These are phyloP conservation scores for Callosobruchus maculatus DNA, from an alignment of 2,888 invertebrate genomes.

Conservation along the genomic window DNA sequence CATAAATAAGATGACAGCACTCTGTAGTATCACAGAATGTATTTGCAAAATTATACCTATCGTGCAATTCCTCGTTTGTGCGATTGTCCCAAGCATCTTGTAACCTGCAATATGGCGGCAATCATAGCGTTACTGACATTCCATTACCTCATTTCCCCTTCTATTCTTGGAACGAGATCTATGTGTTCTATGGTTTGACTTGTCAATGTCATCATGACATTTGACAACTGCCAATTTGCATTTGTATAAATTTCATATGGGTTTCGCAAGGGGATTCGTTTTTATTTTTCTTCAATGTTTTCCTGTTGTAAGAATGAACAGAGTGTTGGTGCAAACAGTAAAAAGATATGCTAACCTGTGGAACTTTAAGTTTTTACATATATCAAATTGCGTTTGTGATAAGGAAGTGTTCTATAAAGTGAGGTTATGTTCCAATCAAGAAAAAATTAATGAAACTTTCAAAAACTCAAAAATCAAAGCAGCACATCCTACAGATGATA, in stretches of 20 bases:
- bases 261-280: too few species aligned
- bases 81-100: too few species aligned
- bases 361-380: neutral
- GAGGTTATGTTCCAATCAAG: slow-evolving; percentile 2
- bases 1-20: too few species aligned
- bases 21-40: too few species aligned
- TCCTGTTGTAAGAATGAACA: neutral
- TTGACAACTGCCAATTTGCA: neutral
- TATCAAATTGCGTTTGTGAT: neutral
- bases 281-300: neutral
- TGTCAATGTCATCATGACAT: neutral
- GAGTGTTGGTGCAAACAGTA: neutral
- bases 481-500: neutral
- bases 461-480: neutral
- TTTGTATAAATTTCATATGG: neutral
- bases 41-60: too few species aligned
- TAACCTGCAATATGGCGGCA: neutral
- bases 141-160: neutral
- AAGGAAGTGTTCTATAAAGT: slow-evolving; percentile 7
- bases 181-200: too few species aligned
- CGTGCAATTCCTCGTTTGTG: too few species aligned
- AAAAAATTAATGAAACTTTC: neutral
- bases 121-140: neutral
- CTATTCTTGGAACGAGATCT: neutral
- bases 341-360: neutral